phyloP scores from a whole-genome alignment of 2,797 vertebrate species.

The Coluber constrictor region DNA sequence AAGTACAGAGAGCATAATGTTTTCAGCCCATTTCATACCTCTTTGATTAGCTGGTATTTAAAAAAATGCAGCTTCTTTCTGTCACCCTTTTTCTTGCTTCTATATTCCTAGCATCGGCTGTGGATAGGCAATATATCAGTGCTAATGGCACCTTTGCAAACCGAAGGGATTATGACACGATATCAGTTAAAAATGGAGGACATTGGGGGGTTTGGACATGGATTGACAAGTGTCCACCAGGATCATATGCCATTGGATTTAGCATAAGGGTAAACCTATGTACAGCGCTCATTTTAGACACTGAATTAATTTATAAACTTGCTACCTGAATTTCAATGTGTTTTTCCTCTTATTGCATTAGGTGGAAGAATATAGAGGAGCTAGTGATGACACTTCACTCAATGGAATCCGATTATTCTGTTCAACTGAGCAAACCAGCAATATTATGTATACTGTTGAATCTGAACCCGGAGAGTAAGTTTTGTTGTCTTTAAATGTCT shows the following conservation, averaged over 20 bases:
- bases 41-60: not conserved
- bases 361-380: slow-evolving; percentile 68
- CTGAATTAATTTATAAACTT: not conserved
- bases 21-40: not conserved
- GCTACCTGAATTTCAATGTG: not conserved
- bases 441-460: slow-evolving; percentile 58
- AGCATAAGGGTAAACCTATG: slow-evolving; percentile 65
- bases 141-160: slow-evolving; percentile 57
- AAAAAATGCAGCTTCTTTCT: slow-evolving; percentile 22
- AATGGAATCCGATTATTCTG: slow-evolving; percentile 75
- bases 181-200: slow-evolving; percentile 62
- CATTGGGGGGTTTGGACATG: slow-evolving; percentile 66
- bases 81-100: slow-evolving; percentile 53
- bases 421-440: slow-evolving; percentile 12
- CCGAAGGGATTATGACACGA: slow-evolving; percentile 53
- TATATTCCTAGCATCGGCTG: slow-evolving; percentile 32
- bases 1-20: slow-evolving; percentile 13
- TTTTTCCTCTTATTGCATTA: slow-evolving; percentile 38
- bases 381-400: slow-evolving; percentile 63
- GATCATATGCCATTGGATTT: slow-evolving; percentile 70
- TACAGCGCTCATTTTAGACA: not conserved
- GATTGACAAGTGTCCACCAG: slow-evolving; percentile 71
- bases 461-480: slow-evolving; percentile 65
- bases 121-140: slow-evolving; percentile 48
- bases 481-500: not conserved